Percentiles rank a stretch among this genome's conserved stretches.
These are phyloP conservation scores for Tribolium madens DNA, from an alignment of 1,140 invertebrate species.

Conservation along the genomic window DNA sequence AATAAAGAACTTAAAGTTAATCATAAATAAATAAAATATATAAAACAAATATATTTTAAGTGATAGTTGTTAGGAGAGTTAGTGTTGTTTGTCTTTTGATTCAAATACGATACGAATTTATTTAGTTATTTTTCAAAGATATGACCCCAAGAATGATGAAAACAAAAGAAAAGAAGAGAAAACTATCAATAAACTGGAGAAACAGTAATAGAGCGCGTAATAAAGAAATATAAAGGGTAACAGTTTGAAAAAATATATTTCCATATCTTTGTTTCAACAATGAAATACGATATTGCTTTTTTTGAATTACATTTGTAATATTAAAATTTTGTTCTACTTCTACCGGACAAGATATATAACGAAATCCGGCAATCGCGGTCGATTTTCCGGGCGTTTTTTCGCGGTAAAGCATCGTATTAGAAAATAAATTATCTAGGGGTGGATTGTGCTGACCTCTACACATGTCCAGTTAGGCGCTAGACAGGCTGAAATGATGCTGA, in stretches of 20 bases:
- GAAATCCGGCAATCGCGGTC: neutral
- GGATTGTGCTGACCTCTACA: slow-evolving; percentile 75
- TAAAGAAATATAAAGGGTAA: neutral
- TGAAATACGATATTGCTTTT: neutral
- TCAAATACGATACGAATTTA: neutral
- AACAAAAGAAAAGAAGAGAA: neutral
- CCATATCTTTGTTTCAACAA: neutral
- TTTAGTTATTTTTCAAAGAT: neutral
- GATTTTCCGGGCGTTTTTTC: neutral
- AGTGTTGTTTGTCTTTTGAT: neutral
- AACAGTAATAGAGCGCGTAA: neutral
- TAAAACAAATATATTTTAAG: too few relatives aligned
- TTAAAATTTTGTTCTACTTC: neutral
- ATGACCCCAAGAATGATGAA: neutral
- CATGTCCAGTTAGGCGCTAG: slow-evolving; percentile 83
- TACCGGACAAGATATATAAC: neutral
- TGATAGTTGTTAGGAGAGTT: too few relatives aligned
- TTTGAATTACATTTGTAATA: neutral
- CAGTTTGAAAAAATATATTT: neutral
- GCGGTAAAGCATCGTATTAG: neutral
- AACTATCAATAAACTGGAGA: neutral
- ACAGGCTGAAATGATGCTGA: slow-evolving; percentile 85
- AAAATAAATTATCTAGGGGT: slow-evolving; percentile 15
- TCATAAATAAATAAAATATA: too few relatives aligned
- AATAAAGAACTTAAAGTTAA: neutral